Conservation (phyloP, 2,113 vertebrate genomes). For the Parus major region DNA sequence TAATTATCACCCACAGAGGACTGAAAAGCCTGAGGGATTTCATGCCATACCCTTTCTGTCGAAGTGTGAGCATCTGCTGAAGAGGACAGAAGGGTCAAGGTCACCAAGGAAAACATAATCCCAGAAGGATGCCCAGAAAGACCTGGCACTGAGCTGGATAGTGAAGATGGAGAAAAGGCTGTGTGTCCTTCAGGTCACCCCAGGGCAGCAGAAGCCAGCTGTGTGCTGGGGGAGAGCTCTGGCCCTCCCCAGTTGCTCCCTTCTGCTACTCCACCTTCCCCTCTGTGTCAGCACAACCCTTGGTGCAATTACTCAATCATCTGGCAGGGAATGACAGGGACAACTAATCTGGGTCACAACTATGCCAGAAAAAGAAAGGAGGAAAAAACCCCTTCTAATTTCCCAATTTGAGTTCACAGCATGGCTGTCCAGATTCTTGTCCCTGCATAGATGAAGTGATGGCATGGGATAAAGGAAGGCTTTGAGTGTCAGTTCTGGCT, state of each 20-base stretch:
- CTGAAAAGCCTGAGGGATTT: background rate
- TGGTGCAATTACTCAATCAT: background rate
- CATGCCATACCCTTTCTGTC: background rate
- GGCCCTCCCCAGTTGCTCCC: background rate
- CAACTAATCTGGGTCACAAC: background rate
- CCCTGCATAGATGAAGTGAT: background rate
- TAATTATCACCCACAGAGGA: background rate
- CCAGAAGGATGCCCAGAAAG: background rate
- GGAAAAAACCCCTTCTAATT: background rate
- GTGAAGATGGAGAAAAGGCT: background rate
- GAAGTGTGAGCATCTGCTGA: background rate
- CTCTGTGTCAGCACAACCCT: background rate
- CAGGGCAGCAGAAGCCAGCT: background rate
- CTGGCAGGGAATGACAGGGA: background rate
- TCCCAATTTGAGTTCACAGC: background rate
- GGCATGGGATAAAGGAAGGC: background rate
- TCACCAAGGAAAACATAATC: background rate
- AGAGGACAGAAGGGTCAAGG: background rate
- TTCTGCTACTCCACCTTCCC: background rate
- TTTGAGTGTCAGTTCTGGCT: background rate
- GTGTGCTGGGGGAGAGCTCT: fast-evolving
- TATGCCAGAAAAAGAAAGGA: background rate
- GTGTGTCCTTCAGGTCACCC: background rate
- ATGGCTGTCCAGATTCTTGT: background rate
- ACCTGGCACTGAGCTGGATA: background rate